phyloP scores from a whole-genome alignment of 2,797 vertebrate species.

The Hypotaenidia okinawae region DNA sequence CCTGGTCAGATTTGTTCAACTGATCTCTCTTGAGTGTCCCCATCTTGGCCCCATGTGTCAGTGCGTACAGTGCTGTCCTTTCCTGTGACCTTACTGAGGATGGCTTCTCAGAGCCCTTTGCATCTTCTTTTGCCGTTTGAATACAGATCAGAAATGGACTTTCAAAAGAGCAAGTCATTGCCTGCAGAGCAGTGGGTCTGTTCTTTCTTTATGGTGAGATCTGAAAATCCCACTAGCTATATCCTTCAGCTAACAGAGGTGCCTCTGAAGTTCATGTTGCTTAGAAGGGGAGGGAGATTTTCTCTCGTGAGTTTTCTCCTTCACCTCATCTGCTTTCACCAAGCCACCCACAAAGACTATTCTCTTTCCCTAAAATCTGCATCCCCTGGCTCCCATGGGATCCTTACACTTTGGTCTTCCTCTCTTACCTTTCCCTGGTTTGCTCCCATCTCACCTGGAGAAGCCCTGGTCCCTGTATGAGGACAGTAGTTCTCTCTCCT shows the following conservation, averaged over 20 bases:
- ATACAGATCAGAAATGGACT: conserved; percentile 40
- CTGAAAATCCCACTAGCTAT: conserved; percentile 24
- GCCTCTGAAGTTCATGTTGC: background rate
- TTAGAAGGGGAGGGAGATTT: background rate
- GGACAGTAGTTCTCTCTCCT: background rate
- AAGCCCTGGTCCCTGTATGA: background rate
- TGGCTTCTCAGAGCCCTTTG: conserved; percentile 5
- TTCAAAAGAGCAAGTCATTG: conserved; percentile 38
- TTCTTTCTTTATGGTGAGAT: conserved; percentile 11
- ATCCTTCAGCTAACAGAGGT: background rate
- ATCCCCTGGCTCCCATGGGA: background rate
- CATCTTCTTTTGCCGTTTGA: background rate
- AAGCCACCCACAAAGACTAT: background rate
- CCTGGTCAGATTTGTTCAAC: background rate
- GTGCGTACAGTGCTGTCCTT: background rate
- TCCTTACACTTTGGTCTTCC: background rate
- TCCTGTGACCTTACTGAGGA: conserved; percentile 38
- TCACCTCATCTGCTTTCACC: background rate
- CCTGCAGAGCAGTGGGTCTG: conserved; percentile 17
- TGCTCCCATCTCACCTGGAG: background rate
- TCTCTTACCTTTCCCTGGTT: background rate
- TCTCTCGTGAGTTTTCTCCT: conserved; percentile 28
- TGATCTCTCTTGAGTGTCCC: background rate
- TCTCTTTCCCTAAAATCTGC: background rate
- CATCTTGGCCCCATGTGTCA: background rate